phyloP scores from a whole-genome alignment of 2,888 invertebrate species.

The Craniophora ligustri region DNA sequence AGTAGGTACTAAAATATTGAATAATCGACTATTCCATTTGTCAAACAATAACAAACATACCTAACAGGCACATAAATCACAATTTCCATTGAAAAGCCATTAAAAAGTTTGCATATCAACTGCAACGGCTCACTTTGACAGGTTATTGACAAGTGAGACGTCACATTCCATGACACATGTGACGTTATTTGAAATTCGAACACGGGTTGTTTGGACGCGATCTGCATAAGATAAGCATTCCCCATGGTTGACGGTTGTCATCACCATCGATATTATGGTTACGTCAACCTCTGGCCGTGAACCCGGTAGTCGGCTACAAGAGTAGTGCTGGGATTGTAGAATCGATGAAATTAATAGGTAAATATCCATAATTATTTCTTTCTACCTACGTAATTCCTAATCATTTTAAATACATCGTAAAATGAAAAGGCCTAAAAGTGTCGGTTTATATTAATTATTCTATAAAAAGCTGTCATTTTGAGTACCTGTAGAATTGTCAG shows the following conservation, averaged over 20 bases:
- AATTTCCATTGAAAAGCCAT: background rate
- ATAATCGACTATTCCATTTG: too few relatives aligned
- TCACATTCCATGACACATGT: conserved; percentile 4
- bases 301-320: conserved; percentile 14
- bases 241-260: too few relatives aligned
- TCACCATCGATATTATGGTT: conserved; percentile 38
- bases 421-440: too few relatives aligned
- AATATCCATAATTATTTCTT: too few relatives aligned
- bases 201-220: conserved; percentile 39
- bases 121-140: background rate
- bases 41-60: too few relatives aligned
- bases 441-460: too few relatives aligned
- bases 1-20: too few relatives aligned
- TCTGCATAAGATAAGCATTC: conserved; percentile 48
- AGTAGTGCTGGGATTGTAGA: conserved; percentile 19
- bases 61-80: background rate
- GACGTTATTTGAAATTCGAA: conserved; percentile 35
- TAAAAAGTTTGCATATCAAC: background rate
- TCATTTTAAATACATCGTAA: too few relatives aligned
- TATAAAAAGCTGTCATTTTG: too few relatives aligned
- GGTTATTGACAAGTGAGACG: background rate
- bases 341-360: background rate
- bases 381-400: too few relatives aligned
- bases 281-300: conserved; percentile 41
- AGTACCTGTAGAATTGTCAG: too few relatives aligned